These are phyloP conservation scores for Melanargia galathea DNA, from an alignment of 2,888 invertebrate genomes.

Conservation along the genomic window DNA sequence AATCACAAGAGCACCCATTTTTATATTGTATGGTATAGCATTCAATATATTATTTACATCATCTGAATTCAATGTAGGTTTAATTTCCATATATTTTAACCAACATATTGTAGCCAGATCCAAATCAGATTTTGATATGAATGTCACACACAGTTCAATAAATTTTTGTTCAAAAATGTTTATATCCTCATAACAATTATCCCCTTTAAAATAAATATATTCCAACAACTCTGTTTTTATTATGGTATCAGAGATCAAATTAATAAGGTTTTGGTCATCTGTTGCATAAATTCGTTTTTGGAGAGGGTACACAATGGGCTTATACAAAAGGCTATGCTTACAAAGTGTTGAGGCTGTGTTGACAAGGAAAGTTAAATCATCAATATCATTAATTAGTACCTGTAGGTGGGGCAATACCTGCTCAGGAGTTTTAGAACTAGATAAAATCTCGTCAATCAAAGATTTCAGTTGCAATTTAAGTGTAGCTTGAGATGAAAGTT, in stretches of 20 bases:
- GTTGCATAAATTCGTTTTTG: constrained; percentile 59
- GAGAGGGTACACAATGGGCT: constrained; percentile 60
- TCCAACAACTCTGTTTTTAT: constrained; percentile 72
- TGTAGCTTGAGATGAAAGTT: constrained; percentile 58
- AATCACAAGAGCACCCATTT: constrained; percentile 70
- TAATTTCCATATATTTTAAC: constrained; percentile 70
- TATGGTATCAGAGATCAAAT: constrained; percentile 57
- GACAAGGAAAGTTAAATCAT: constrained; percentile 58
- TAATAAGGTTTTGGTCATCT: constrained; percentile 49
- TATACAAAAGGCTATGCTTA: constrained; percentile 57
- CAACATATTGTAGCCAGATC: constrained; percentile 76
- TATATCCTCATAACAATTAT: constrained; percentile 56
- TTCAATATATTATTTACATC: constrained; percentile 65
- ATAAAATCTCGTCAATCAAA: constrained; percentile 46
- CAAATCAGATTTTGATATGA: constrained; percentile 68
- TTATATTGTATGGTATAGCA: constrained; percentile 68
- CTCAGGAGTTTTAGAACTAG: constrained; percentile 38
- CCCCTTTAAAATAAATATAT: constrained; percentile 67
- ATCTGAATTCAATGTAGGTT: constrained; percentile 50
- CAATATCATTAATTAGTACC: constrained; percentile 60
- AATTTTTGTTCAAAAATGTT: constrained; percentile 61
- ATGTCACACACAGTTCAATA: constrained; percentile 63
- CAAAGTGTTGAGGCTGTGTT: constrained; percentile 56
- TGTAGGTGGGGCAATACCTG: constrained; percentile 55
- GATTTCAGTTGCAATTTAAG: constrained; percentile 57